A percentile compares a stretch with the other conserved stretches of the same genome.
These are phyloP conservation scores for Ligdia adustata DNA, from an alignment of 2,888 invertebrate genomes.

Conservation along the genomic window DNA sequence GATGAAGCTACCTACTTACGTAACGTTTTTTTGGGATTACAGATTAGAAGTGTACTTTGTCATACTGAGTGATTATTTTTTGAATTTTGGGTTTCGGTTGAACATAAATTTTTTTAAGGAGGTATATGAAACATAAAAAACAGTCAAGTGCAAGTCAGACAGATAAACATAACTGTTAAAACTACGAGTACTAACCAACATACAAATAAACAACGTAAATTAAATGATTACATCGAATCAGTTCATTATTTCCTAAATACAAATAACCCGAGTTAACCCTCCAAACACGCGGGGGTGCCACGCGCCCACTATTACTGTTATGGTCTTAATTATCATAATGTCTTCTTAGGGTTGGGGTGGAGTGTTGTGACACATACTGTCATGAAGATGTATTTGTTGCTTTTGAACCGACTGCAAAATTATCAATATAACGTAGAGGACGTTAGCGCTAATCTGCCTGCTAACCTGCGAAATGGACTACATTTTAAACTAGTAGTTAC, in stretches of 20 bases:
- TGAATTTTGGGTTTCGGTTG: no score
- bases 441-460: no score
- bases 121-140: not conserved
- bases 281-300: constrained; percentile 20
- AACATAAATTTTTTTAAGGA: not conserved
- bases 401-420: not conserved
- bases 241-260: constrained; percentile 24
- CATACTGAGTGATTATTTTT: constrained; percentile 23
- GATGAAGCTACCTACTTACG: constrained; percentile 25
- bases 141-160: no score
- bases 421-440: no score
- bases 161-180: no score
- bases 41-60: constrained; percentile 25
- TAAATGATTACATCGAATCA: constrained; percentile 29
- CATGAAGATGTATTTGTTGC: not conserved
- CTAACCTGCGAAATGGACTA: no score
- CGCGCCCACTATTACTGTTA: constrained; percentile 39
- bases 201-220: no score
- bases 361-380: constrained; percentile 6
- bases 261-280: constrained; percentile 21
- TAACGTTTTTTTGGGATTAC: constrained; percentile 35
- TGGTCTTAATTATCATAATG: constrained; percentile 32
- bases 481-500: no score
- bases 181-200: no score
- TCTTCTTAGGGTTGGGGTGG: constrained; percentile 5